Conservation (phyloP, 1,140 invertebrate genomes). For the Drosophila sturtevanti region DNA sequence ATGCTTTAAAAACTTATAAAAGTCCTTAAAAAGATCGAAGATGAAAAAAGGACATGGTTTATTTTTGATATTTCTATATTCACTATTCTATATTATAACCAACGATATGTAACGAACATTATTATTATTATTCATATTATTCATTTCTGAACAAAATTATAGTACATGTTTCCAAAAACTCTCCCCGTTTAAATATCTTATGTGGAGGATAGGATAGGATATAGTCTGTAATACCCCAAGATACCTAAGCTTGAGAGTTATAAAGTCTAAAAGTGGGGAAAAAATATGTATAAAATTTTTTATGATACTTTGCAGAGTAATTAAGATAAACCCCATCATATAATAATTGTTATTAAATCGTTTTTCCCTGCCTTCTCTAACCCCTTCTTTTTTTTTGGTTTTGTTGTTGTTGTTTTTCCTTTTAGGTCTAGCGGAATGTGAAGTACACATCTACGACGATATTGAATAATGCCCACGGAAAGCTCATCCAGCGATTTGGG, state of each 20-base stretch:
- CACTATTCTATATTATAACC: no score
- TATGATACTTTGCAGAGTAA: conserved; percentile 67
- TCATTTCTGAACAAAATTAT: no score
- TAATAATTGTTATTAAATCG: conserved; percentile 69
- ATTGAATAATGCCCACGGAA: conserved; percentile 74
- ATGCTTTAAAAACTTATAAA: no score
- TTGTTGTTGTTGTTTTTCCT: background rate
- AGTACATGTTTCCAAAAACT: no score
- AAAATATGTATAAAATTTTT: conserved; percentile 54
- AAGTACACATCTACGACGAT: conserved; percentile 20
- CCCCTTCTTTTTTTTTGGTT: conserved; percentile 1
- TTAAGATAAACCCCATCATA: conserved; percentile 69
- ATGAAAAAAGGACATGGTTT: no score
- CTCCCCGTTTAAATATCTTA: no score
- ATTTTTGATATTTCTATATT: no score
- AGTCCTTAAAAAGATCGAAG: no score
- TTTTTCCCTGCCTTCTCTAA: background rate
- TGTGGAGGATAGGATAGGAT: no score
- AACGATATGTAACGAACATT: no score
- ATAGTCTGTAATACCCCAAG: conserved; percentile 11
- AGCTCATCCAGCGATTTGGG: conserved; percentile 59
- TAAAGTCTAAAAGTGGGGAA: conserved; percentile 25
- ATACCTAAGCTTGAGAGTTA: conserved; percentile 11
- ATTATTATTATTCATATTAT: no score
- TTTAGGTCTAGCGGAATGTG: conserved; percentile 68